Evolutionary conservation across 2,888 invertebrate genomes (phyloP).

Genomic region (Lepidochrysops patricia): DNA sequence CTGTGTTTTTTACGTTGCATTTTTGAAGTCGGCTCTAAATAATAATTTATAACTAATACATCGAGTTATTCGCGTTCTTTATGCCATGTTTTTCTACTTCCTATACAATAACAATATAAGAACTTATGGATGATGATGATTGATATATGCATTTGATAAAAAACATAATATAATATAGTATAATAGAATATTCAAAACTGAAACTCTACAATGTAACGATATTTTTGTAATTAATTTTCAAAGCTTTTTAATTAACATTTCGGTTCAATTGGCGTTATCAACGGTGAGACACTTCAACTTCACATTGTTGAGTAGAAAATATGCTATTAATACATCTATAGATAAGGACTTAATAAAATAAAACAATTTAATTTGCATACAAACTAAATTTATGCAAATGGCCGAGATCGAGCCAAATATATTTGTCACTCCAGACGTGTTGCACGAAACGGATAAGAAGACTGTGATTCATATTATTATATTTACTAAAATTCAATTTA

Average conservation of each 20-base stretch:
- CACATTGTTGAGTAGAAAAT: neutral
- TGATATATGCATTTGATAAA: too few species aligned
- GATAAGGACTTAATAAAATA: neutral
- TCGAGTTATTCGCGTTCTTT: too few species aligned
- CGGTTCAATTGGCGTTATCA: neutral
- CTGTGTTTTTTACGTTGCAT: too few species aligned
- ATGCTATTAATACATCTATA: neutral
- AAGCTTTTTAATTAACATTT: neutral
- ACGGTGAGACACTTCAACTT: neutral
- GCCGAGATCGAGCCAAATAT: neutral
- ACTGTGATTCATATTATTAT: neutral
- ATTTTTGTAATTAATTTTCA: too few species aligned
- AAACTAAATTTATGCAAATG: conserved; percentile 1
- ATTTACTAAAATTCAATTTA: neutral
- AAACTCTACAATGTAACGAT: too few species aligned
- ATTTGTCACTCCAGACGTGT: neutral
- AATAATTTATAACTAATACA: too few species aligned
- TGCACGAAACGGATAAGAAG: neutral
- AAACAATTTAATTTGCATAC: neutral
- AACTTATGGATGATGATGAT: too few species aligned
- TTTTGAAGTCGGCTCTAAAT: too few species aligned
- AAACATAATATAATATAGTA: too few species aligned
- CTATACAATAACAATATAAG: too few species aligned
- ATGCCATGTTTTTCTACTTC: too few species aligned
- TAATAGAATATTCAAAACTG: too few species aligned